These are phyloP conservation scores for Galerucella calmariensis DNA, from an alignment of 2,888 invertebrate genomes.

Conservation along the genomic window DNA sequence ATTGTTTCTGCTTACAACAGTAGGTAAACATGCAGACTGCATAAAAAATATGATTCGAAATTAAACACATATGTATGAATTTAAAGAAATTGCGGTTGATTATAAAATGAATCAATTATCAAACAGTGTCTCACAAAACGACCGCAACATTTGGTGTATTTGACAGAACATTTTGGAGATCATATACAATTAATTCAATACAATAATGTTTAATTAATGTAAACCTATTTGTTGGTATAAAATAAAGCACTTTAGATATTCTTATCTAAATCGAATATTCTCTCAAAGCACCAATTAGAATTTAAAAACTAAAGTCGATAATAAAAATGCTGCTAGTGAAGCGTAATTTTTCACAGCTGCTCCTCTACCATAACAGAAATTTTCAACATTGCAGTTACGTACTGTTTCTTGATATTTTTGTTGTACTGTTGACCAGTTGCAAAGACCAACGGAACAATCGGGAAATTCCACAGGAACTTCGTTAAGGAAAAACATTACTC, in stretches of 20 bases:
- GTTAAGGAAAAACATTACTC: slow-evolving; percentile 77
- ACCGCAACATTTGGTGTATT: too few relatives aligned
- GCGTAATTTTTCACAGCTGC: slow-evolving; percentile 15
- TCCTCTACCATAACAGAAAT: slow-evolving; percentile 66
- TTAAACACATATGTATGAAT: too few relatives aligned
- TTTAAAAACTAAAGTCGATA: slow-evolving; percentile 24
- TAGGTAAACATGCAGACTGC: too few relatives aligned
- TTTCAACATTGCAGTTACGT: slow-evolving; percentile 68
- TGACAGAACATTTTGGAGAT: too few relatives aligned
- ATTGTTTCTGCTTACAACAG: too few relatives aligned
- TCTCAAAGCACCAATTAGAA: slow-evolving; percentile 14
- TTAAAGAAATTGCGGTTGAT: too few relatives aligned
- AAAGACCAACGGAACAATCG: slow-evolving; percentile 80
- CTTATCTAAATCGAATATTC: too few relatives aligned
- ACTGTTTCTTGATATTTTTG: slow-evolving; percentile 69
- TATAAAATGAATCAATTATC: too few relatives aligned
- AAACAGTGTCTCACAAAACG: too few relatives aligned
- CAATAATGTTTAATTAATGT: too few relatives aligned
- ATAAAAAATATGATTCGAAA: too few relatives aligned
- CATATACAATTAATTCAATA: too few relatives aligned
- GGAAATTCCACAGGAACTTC: slow-evolving; percentile 74
- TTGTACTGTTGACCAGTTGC: slow-evolving; percentile 78
- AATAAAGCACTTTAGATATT: background rate
- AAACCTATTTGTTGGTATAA: background rate
- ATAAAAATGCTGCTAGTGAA: background rate